phyloP scores from a whole-genome alignment of 2,888 invertebrate genomes.

The Nemoura dubitans region DNA sequence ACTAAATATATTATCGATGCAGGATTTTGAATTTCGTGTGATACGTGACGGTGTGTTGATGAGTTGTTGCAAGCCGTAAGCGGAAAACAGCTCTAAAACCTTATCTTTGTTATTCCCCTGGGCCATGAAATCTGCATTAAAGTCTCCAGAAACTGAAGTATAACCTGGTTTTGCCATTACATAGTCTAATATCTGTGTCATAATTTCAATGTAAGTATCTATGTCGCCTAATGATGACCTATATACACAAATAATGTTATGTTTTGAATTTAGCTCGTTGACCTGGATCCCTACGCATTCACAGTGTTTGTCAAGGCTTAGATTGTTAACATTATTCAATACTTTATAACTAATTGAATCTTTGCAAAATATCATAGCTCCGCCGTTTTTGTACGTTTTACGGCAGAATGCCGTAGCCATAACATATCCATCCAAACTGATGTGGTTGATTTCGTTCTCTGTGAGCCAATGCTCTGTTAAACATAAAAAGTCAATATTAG shows the following conservation, averaged over 20 bases:
- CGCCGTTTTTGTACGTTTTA: not conserved
- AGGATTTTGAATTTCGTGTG: not conserved
- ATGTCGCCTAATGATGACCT: not conserved
- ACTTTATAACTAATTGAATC: not conserved
- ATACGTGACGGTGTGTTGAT: not conserved
- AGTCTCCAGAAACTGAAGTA: not conserved
- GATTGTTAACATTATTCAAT: not conserved
- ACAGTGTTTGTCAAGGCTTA: not conserved
- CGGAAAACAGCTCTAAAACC: not conserved
- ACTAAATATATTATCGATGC: slow-evolving; percentile 9
- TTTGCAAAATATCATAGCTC: not conserved
- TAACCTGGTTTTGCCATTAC: not conserved
- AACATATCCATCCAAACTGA: not conserved
- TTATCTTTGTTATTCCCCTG: not conserved
- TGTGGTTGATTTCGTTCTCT: not conserved
- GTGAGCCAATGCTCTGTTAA: slow-evolving; percentile 9
- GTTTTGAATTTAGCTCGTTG: not conserved
- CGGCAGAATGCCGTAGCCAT: not conserved
- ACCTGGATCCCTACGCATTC: not conserved
- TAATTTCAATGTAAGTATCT: not conserved
- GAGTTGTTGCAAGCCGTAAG: not conserved
- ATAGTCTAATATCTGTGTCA: not conserved
- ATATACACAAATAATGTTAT: too few relatives aligned
- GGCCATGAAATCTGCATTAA: not conserved
- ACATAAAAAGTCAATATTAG: not conserved